These are phyloP conservation scores for Vannuccia rotundouncinata DNA, from an alignment of 2,888 invertebrate genomes.

Conservation along the genomic window DNA sequence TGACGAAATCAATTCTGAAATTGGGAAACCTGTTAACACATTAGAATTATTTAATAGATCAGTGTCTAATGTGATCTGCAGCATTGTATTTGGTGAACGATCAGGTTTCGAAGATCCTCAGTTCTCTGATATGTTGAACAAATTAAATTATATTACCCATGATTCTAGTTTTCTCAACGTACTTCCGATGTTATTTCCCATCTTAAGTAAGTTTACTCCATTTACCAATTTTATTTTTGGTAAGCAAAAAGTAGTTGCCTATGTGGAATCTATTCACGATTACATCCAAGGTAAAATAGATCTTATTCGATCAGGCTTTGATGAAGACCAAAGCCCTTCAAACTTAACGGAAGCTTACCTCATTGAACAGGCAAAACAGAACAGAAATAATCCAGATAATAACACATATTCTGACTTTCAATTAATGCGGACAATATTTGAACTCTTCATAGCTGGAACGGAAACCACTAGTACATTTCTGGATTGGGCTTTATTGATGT, in stretches of 20 bases:
- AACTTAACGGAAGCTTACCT: slow-evolving; percentile 46
- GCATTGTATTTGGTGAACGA: slow-evolving; percentile 18
- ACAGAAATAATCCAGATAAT: neutral
- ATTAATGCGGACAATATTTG: slow-evolving; percentile 37
- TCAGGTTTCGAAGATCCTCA: slow-evolving; percentile 43
- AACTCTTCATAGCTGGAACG: slow-evolving; percentile 46
- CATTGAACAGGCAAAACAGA: slow-evolving; percentile 35
- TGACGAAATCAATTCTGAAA: neutral
- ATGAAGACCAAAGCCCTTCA: slow-evolving; percentile 20
- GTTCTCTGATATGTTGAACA: slow-evolving; percentile 42
- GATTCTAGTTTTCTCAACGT: neutral
- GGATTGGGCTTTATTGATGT: slow-evolving; percentile 72
- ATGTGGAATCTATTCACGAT: neutral
- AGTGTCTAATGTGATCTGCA: slow-evolving; percentile 27
- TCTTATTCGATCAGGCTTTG: neutral
- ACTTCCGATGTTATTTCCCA: neutral
- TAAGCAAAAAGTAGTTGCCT: neutral
- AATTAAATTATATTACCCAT: slow-evolving; percentile 41
- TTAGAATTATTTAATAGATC: neutral
- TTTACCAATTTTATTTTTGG: neutral
- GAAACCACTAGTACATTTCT: slow-evolving; percentile 76
- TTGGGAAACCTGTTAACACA: neutral
- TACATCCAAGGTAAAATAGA: slow-evolving; percentile 17
- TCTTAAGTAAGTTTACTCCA: neutral
- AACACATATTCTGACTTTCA: slow-evolving; percentile 16